phyloP scores from a whole-genome alignment of 2,113 vertebrate species.

The Pluvianellus socialis region DNA sequence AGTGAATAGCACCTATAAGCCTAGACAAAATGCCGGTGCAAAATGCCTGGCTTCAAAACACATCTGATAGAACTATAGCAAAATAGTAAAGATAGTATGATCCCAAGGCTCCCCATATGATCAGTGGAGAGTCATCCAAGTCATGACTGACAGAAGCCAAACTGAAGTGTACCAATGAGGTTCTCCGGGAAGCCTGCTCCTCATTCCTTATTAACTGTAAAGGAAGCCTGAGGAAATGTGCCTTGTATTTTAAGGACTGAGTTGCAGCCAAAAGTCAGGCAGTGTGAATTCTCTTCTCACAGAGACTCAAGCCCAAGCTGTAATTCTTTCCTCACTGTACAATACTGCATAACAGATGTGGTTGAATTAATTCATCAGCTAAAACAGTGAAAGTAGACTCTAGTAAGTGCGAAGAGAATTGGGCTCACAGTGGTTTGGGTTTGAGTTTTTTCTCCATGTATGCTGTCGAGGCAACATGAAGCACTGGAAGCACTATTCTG shows the following conservation, averaged over 20 bases:
- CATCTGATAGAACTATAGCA: background rate
- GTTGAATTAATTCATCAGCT: background rate
- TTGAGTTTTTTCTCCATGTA: background rate
- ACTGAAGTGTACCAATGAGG: fast-evolving
- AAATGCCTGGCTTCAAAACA: background rate
- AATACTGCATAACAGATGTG: background rate
- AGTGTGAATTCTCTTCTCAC: background rate
- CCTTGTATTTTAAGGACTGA: background rate
- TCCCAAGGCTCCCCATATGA: background rate
- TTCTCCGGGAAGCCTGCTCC: background rate
- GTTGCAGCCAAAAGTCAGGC: background rate
- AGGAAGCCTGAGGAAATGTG: background rate
- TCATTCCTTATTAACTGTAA: background rate
- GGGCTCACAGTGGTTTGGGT: background rate
- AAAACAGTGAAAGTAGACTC: background rate
- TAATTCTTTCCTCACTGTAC: background rate
- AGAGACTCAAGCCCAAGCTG: background rate
- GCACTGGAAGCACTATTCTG: background rate
- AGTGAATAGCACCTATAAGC: background rate
- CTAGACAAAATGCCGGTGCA: background rate
- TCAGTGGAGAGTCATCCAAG: background rate
- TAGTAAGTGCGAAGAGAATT: background rate
- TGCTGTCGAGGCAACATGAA: background rate
- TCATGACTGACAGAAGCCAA: background rate
- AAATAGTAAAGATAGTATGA: background rate